These are phyloP conservation scores for Axis porcinus DNA, from an alignment of 2,113 vertebrate genomes.

Conservation along the genomic window DNA sequence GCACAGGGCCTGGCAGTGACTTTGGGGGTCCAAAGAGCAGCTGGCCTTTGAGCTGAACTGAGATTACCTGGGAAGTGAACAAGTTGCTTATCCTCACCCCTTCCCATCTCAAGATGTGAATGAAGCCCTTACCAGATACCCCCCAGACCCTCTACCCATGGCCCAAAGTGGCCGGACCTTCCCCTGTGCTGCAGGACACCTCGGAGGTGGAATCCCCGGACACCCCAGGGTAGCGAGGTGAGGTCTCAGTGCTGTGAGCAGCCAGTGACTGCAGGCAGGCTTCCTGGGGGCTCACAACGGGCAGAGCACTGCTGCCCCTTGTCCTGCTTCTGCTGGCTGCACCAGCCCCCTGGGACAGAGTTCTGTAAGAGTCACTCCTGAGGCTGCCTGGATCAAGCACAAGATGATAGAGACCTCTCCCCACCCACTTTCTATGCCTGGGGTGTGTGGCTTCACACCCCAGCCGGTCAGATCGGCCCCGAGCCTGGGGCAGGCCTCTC, in stretches of 20 bases:
- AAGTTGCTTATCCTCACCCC: neutral
- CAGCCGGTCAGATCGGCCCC: neutral
- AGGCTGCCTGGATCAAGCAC: neutral
- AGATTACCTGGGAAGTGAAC: neutral
- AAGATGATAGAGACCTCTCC: neutral
- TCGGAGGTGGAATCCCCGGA: too few relatives aligned
- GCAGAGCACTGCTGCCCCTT: fast-evolving
- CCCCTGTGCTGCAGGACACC: too few relatives aligned
- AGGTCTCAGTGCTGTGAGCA: fast-evolving
- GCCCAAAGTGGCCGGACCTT: neutral
- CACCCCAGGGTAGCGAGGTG: neutral
- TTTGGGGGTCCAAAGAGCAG: neutral
- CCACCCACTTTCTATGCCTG: neutral
- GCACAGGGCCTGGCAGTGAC: neutral
- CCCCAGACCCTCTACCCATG: neutral
- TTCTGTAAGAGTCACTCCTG: neutral
- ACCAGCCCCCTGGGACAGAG: neutral
- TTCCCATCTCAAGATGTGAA: neutral
- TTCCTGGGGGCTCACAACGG: neutral
- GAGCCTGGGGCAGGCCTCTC: neutral
- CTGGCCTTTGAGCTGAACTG: neutral
- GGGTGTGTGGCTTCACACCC: fast-evolving
- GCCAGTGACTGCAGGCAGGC: neutral
- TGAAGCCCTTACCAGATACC: too few relatives aligned
- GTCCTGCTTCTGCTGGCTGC: neutral